Percentiles rank a stretch among this genome's conserved stretches.
Conservation (phyloP, 2,888 invertebrate genomes). For the Drosophila nr. perissopoda region DNA sequence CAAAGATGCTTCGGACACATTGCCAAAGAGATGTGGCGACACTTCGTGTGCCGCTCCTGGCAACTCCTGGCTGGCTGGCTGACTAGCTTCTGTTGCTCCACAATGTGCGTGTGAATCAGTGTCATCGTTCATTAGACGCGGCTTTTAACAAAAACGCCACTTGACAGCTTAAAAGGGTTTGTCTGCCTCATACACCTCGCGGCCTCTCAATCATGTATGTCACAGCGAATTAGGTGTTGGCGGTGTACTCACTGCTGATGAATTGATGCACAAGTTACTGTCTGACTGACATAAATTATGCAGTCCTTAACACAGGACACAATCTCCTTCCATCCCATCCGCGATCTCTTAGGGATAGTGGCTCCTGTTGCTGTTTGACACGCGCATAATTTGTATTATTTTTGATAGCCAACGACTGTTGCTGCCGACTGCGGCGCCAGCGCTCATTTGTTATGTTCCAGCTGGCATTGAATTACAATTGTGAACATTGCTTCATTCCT, state of each 20-base stretch:
- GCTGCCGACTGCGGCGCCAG: slow-evolving; percentile 21
- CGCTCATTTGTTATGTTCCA: slow-evolving; percentile 57
- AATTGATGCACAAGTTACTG: slow-evolving; percentile 52
- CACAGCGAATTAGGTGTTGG: slow-evolving; percentile 37
- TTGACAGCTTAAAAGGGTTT: slow-evolving; percentile 81
- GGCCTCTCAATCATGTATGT: slow-evolving; percentile 44
- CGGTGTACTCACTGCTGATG: slow-evolving; percentile 33
- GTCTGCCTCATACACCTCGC: slow-evolving; percentile 4
- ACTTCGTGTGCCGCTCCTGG: background rate
- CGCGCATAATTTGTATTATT: slow-evolving; percentile 68
- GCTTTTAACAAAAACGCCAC: slow-evolving; percentile 58
- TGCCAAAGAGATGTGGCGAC: slow-evolving; percentile 11
- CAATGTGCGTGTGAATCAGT: slow-evolving; percentile 39
- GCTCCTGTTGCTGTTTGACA: slow-evolving; percentile 45
- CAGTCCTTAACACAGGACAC: slow-evolving; percentile 10
- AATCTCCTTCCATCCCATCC: background rate
- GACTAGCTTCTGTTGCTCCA: background rate
- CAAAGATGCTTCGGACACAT: slow-evolving; percentile 16
- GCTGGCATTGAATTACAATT: slow-evolving; percentile 63
- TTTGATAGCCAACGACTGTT: slow-evolving; percentile 54
- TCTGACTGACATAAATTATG: slow-evolving; percentile 37
- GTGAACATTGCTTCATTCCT: slow-evolving; percentile 30
- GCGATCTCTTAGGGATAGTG: background rate
- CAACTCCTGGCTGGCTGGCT: background rate
- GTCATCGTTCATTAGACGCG: slow-evolving; percentile 72